Percentiles rank a stretch among this genome's conserved stretches.
These are phyloP conservation scores for Psilopsiagon aurifrons DNA, from an alignment of 2,113 vertebrate species.

Conservation along the genomic window DNA sequence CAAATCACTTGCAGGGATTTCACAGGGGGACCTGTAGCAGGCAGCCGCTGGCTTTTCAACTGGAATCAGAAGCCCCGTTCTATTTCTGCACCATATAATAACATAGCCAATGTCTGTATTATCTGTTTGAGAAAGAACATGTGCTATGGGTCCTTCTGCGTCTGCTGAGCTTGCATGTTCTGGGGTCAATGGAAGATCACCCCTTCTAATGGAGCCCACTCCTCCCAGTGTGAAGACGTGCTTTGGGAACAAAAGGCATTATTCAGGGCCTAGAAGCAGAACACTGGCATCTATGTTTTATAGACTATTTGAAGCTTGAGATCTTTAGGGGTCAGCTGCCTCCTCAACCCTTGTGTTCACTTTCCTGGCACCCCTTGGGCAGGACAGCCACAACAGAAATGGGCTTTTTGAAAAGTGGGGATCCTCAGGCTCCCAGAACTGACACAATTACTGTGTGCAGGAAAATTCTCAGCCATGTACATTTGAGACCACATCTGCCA, in stretches of 20 bases:
- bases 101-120: neutral
- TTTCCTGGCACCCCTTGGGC: slow-evolving; percentile 27
- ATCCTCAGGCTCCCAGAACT: neutral
- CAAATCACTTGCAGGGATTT: neutral
- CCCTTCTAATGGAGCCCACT: neutral
- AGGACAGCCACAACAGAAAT: neutral
- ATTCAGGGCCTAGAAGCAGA: slow-evolving; percentile 34
- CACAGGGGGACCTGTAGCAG: neutral
- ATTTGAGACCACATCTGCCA: slow-evolving; percentile 22
- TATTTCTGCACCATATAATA: neutral
- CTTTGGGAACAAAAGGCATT: slow-evolving; percentile 57
- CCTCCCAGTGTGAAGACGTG: neutral
- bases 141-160: neutral
- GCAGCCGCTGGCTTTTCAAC: neutral
- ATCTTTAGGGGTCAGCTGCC: slow-evolving; percentile 57
- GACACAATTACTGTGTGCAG: neutral
- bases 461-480: neutral
- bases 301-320: slow-evolving; percentile 48
- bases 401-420: slow-evolving; percentile 32
- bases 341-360: slow-evolving; percentile 2
- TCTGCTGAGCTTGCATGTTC: neutral
- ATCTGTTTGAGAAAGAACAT: neutral
- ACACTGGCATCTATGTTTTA: slow-evolving; percentile 61
- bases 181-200: neutral
- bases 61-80: neutral